Percentiles rank a stretch among this genome's conserved stretches.
Conservation (phyloP, 2,888 invertebrate species). For the Fissipunctia ypsillon region DNA sequence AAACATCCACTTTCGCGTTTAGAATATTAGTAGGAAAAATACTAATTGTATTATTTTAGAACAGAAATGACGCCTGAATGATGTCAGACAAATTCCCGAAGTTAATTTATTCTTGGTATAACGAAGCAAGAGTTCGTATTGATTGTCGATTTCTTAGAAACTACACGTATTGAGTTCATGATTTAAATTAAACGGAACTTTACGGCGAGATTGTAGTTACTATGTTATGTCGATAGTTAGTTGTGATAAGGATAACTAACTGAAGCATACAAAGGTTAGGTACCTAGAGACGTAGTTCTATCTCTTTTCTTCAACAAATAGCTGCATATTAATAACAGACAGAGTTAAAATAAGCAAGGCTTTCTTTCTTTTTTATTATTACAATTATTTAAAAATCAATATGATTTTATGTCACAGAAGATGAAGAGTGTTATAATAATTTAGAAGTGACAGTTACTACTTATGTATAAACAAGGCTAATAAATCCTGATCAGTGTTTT, state of each 20-base stretch:
- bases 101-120: constrained; percentile 52
- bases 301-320: background rate
- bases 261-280: background rate
- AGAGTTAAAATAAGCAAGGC: background rate
- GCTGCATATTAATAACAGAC: background rate
- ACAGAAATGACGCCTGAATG: constrained; percentile 33
- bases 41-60: constrained; percentile 18
- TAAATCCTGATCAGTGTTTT: background rate
- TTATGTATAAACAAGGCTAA: background rate
- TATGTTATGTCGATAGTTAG: constrained; percentile 12
- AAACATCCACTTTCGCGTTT: no score
- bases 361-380: background rate
- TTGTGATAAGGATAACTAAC: constrained; percentile 1
- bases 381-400: background rate
- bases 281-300: background rate
- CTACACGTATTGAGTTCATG: constrained; percentile 35
- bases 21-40: no score
- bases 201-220: background rate
- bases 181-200: constrained; percentile 42
- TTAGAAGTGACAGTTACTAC: background rate
- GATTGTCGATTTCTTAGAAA: constrained; percentile 47
- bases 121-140: constrained; percentile 36
- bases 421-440: background rate
- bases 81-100: constrained; percentile 44
- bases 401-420: background rate